Percentiles rank a stretch among this genome's conserved stretches.
phyloP scores from a whole-genome alignment of 2,113 vertebrate genomes.

The Vombatus ursinus region DNA sequence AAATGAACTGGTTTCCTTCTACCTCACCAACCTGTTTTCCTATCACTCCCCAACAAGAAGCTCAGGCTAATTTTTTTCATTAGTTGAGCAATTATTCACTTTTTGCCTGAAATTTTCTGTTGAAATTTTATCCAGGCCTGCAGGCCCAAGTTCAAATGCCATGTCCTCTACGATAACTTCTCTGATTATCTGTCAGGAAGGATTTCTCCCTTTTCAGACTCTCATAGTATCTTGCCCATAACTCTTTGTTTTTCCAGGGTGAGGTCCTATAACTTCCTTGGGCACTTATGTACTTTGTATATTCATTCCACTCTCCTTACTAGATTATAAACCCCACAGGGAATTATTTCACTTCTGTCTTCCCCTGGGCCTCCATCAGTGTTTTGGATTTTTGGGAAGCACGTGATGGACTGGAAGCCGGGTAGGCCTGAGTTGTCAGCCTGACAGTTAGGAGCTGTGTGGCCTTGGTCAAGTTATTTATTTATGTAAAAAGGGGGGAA shows the following conservation, averaged over 20 bases:
- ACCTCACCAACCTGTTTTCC: background rate
- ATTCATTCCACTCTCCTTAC: background rate
- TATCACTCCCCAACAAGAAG: background rate
- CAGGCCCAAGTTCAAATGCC: background rate
- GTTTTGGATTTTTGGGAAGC: background rate
- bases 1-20: background rate
- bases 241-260: background rate
- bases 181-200: background rate
- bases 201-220: background rate
- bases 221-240: background rate
- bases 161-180: background rate
- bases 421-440: background rate
- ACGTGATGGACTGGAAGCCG: background rate
- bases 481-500: background rate
- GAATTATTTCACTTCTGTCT: background rate
- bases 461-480: background rate
- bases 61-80: background rate
- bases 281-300: background rate
- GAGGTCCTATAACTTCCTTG: background rate
- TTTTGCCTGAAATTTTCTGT: too few relatives aligned
- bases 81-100: background rate
- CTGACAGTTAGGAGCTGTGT: background rate
- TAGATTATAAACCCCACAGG: background rate
- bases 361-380: background rate
- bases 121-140: background rate